Conservation (phyloP, 64 coral and sea anemone genomes). For the Dendronephthya gigantea region DNA sequence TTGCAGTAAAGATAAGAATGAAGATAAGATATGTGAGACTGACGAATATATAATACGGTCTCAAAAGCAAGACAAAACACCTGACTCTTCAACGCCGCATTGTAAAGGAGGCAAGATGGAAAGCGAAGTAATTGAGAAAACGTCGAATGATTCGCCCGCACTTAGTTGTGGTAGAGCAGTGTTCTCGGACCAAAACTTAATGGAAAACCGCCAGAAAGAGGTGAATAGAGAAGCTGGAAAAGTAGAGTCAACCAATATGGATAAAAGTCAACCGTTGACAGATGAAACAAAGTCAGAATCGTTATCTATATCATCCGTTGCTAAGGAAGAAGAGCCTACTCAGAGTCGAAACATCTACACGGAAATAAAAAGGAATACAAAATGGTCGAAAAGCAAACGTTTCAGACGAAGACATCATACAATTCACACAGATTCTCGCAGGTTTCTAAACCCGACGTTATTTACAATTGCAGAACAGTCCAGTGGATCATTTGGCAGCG, state of each 20-base stretch:
- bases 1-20: neutral
- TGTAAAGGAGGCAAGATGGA: neutral
- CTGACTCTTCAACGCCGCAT: neutral
- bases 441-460: neutral
- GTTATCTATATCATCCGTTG: neutral
- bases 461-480: conserved; percentile 16
- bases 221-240: neutral
- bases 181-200: neutral
- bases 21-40: neutral
- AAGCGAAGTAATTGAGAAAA: neutral
- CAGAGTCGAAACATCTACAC: neutral
- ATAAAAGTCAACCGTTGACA: neutral
- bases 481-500: neutral
- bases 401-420: conserved; percentile 1
- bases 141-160: neutral
- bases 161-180: neutral
- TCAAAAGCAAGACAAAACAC: conserved; percentile 3
- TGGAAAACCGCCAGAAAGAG: neutral
- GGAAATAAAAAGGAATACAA: conserved; percentile 3
- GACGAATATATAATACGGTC: neutral
- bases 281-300: neutral
- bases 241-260: neutral
- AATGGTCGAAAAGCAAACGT: neutral
- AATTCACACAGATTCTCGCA: neutral
- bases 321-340: neutral